phyloP scores from a whole-genome alignment of 1,140 invertebrate genomes.

The Zaprionus lachaisei region DNA sequence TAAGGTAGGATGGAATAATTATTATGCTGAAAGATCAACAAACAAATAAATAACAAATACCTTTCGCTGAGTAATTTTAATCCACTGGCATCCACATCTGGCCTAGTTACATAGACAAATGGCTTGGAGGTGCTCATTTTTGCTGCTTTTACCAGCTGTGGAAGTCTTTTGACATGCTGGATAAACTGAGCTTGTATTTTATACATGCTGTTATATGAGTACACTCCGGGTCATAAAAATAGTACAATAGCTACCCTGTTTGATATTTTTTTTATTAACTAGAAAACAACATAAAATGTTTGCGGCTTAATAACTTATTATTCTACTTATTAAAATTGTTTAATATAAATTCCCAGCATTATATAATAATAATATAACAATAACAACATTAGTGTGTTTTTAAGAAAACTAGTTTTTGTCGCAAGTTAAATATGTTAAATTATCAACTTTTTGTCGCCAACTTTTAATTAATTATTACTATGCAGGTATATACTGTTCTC shows the following conservation, averaged over 20 bases:
- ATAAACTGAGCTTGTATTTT: conserved; percentile 28
- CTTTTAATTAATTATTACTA: no score
- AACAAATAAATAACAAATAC: conserved; percentile 34
- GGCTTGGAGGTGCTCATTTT: conserved; percentile 53
- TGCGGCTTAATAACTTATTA: no score
- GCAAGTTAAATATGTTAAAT: no score
- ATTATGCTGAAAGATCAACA: neutral
- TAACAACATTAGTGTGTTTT: no score
- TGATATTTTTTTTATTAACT: neutral
- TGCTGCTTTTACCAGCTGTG: conserved; percentile 8
- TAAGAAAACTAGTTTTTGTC: no score
- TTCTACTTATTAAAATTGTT: no score
- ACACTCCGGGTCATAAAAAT: conserved; percentile 19
- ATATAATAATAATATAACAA: no score
- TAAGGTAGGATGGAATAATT: conserved; percentile 68
- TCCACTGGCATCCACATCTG: conserved; percentile 85
- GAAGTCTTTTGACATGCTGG: conserved; percentile 27
- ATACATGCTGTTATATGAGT: conserved; percentile 22
- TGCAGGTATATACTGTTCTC: no score
- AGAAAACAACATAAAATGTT: no score
- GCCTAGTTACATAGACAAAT: conserved; percentile 85
- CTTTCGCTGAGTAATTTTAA: conserved; percentile 85
- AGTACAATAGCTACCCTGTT: neutral
- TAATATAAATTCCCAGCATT: no score
- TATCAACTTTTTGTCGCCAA: no score